Evolutionary conservation across 2,797 vertebrate genomes (phyloP), one percentile per base, ranked within the genome.

Genomic region (Phoeniculus purpureus): DNA sequence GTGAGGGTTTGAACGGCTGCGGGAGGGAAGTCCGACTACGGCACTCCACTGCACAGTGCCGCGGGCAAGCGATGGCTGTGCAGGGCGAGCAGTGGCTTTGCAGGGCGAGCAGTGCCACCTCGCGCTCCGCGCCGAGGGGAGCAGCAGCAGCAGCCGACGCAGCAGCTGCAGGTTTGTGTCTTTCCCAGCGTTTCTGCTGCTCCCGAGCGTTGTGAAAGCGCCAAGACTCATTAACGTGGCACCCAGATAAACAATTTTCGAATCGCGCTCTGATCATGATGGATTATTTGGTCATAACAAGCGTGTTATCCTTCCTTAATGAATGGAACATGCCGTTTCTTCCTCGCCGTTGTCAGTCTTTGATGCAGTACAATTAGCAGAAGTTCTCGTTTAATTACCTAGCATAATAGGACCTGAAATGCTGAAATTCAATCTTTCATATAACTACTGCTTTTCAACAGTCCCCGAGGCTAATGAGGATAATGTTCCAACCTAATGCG

Each of bases 81-180:
- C 50, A 51, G 9, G 16, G 19, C 47, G 47, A 48, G 48, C 48
- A 23, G 48, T 22, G 48, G 51, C 32, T 68, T 52, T 70, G 34
- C 67, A 54, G 50, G 32, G 67, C 50, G 34, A 84, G 92, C 89
- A 96, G 92, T 72, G 83, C 87, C 92, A 96, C 84, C 96, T 97
- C 56, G 96, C 34, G 66, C 66, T 25, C 31, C 17, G 47, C 31
- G 23, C n/a, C 23, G 64, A 21, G 45, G 40, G 47, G 47, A 32
- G 47, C n/a, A 7, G 16, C 65, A 20, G 11, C 65, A 26, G n/a
- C 65, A 10, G 47, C 23, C 45, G 45, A 22, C 19, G 45, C 47
- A 32, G 47, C n/a, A 7, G 16, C 65, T 26, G 11, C 14, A 9
- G 47, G 47, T 21, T 45, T 19, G n/a, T 45, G 9, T 4, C 25